Evolutionary conservation across 1,140 invertebrate species (phyloP), one percentile per base, ranked within the genome.

Genomic region (Catajapyx aquilonaris): DNA sequence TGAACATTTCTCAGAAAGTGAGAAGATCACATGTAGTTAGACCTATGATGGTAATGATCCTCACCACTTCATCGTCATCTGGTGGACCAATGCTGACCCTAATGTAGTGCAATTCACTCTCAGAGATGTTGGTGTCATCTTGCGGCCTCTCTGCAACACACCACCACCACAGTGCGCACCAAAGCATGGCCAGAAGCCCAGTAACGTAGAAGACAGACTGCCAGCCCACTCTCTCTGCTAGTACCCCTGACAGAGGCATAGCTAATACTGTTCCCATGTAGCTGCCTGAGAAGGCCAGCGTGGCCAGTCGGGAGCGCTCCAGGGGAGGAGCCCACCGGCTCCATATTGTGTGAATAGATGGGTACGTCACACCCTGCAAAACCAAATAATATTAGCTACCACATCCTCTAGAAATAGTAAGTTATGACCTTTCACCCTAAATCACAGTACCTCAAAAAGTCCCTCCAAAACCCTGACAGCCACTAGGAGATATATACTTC

Each of bases 191-290:
- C 39, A 77, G 53, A 7, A 63, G 53, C 32, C 68, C 84, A 52
- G 85, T 86, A 0, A 85, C 68, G 50, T 90, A 93, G 54, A 91
- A 93, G 15, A 88, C 76, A 15, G 74, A 77, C 0, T 73, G 66
- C 86, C 86, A 93, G 5, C 83, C 83, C 16, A 73, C 65, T 25
- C 66, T 54, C 10, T 74, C 58, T 0, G 79, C 73, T 33, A 87
- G 58, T 15, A 73, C 49, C 1, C 76, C 80, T 31, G 73, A 76
- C 0, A 78, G 52, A 0, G 77, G 75, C 68, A 84, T 73, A 0
- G 79, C 68, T 13, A 85, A 63, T 0, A 86, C 79, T 0, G 79
- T 84, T 15, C 81, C 81, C 3, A 78, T 68, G 53, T 81, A 84
- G 46, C 73, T 78, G 5, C 81, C 81, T 16, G 78, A 80, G 57